A percentile compares a stretch with the other conserved stretches of the same genome.
Conservation (phyloP, 2,888 invertebrate genomes). For the Thyatira batis region DNA sequence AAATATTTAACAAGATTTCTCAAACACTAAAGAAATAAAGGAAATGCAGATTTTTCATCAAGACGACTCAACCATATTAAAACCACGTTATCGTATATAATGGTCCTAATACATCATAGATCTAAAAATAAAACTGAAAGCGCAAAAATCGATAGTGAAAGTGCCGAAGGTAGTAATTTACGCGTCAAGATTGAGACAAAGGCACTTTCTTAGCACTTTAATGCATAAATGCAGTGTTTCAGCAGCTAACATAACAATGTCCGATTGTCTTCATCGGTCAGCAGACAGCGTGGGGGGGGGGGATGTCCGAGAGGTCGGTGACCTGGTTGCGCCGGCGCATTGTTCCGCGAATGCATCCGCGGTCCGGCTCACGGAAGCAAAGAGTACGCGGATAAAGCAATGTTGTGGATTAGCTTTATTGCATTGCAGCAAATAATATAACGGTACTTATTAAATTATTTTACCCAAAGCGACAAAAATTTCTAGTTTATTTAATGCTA, state of each 20-base stretch:
- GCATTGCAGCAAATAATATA: neutral
- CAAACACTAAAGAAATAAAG: no score
- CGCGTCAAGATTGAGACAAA: slow-evolving; percentile 20
- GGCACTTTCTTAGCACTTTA: slow-evolving; percentile 33
- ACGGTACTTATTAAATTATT: no score
- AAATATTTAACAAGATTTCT: no score
- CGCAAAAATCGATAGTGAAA: neutral
- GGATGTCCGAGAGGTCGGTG: slow-evolving; percentile 33
- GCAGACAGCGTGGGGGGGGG: slow-evolving; percentile 9
- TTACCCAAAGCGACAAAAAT: no score
- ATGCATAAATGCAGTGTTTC: slow-evolving; percentile 36
- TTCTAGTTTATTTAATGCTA: no score
- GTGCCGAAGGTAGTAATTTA: slow-evolving; percentile 20
- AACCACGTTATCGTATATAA: no score
- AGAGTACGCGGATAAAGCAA: slow-evolving; percentile 12
- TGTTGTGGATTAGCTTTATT: slow-evolving; percentile 11
- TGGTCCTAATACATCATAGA: no score
- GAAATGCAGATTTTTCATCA: no score
- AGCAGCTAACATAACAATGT: slow-evolving; percentile 33
- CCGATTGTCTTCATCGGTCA: slow-evolving; percentile 26
- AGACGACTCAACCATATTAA: no score
- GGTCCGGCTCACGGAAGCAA: slow-evolving; percentile 32
- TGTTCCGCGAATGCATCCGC: slow-evolving; percentile 55
- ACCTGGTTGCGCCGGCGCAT: slow-evolving; percentile 44
- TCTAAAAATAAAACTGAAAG: neutral